phyloP scores from a whole-genome alignment of 2,888 invertebrate species.

The Apamea crenata region DNA sequence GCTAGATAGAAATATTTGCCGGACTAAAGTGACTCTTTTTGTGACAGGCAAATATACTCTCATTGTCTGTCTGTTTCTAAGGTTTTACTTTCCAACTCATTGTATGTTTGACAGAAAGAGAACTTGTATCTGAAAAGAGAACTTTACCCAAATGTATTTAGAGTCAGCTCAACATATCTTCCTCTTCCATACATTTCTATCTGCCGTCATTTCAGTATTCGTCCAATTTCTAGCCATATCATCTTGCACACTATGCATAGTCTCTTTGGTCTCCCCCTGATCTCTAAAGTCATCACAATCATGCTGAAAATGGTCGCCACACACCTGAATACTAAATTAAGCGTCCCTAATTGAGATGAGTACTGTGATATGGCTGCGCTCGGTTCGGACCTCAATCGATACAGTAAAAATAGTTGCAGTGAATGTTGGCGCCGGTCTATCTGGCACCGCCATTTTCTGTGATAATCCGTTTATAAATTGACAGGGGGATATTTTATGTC shows the following conservation, averaged over 20 bases:
- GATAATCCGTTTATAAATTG: conserved; percentile 41
- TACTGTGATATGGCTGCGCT: conserved; percentile 2
- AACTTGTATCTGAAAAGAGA: background rate
- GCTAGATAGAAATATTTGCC: background rate
- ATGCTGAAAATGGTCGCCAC: conserved; percentile 8
- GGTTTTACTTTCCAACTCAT: background rate
- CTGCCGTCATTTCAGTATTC: background rate
- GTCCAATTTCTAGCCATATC: background rate
- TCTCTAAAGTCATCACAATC: background rate
- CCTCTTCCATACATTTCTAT: background rate
- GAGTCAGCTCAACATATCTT: background rate
- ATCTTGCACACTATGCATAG: background rate
- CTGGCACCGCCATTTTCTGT: conserved; percentile 29
- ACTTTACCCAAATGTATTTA: background rate
- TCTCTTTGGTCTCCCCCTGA: background rate
- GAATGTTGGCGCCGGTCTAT: conserved; percentile 33
- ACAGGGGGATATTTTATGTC: conserved; percentile 19
- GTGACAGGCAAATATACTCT: background rate
- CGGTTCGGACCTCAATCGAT: conserved; percentile 49
- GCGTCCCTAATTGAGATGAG: background rate
- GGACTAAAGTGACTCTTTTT: background rate
- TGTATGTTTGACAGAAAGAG: background rate
- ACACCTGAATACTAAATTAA: conserved; percentile 7
- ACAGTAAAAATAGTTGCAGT: conserved; percentile 54
- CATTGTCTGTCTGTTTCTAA: background rate